Evolutionary conservation across 2,888 invertebrate species (phyloP).

Genomic region (Limnephilus lunatus): DNA sequence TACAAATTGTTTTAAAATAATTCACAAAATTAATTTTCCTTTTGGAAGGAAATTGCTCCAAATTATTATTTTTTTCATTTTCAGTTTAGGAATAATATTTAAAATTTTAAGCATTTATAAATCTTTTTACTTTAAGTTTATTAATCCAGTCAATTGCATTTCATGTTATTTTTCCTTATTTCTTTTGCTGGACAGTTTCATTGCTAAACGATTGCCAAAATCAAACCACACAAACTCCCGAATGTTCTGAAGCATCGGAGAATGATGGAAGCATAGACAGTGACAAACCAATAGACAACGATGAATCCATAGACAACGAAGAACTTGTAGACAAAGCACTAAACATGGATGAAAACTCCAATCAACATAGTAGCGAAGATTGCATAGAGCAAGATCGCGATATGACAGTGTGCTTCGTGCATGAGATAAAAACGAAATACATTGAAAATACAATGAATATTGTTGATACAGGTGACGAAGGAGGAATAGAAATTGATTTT

Average conservation of each 20-base stretch:
- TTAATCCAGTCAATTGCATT: slow-evolving; percentile 7
- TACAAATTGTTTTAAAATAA: not conserved
- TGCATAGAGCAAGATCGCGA: slow-evolving; percentile 3
- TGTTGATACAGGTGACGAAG: slow-evolving; percentile 67
- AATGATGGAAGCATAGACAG: not conserved
- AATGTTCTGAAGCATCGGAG: not conserved
- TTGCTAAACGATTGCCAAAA: slow-evolving; percentile 32
- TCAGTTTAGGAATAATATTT: not conserved
- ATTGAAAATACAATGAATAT: slow-evolving; percentile 48
- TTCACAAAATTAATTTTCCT: not conserved
- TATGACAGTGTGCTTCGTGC: not conserved
- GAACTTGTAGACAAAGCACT: not conserved
- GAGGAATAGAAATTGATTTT: slow-evolving; percentile 71
- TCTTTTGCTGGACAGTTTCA: slow-evolving; percentile 58
- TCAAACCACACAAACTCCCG: not conserved
- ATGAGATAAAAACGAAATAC: slow-evolving; percentile 6
- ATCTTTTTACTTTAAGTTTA: not conserved
- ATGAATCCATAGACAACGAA: not conserved
- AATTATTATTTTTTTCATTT: not conserved
- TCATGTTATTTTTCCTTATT: slow-evolving; percentile 42
- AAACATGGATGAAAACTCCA: slow-evolving; percentile 30
- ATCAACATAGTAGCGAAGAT: slow-evolving; percentile 12
- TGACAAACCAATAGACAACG: not conserved
- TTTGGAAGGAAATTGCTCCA: not conserved
- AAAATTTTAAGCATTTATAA: not conserved